Evolutionary conservation across 2,888 invertebrate species (phyloP).

Genomic region (Dromius quadrimaculatus): DNA sequence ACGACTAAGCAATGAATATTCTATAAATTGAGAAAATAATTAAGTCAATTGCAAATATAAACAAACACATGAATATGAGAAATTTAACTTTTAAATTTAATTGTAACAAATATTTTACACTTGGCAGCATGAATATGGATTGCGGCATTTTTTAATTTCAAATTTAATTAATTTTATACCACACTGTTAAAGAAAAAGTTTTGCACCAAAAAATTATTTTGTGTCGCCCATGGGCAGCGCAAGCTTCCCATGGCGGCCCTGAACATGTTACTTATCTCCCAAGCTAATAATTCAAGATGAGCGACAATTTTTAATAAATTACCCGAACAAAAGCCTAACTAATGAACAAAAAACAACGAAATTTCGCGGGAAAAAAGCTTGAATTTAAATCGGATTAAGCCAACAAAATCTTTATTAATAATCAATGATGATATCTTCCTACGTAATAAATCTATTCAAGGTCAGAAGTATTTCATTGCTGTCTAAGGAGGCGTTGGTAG

Average conservation of each 20-base stretch:
- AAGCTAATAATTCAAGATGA: slow-evolving; percentile 45
- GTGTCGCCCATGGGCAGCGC: neutral
- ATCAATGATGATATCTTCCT: slow-evolving; percentile 45
- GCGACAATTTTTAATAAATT: slow-evolving; percentile 48
- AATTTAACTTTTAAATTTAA: slow-evolving; percentile 49
- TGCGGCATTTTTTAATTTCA: neutral
- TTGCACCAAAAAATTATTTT: neutral
- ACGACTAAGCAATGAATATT: slow-evolving; percentile 32
- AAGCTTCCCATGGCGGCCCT: too few species aligned
- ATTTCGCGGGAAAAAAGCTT: slow-evolving; percentile 34
- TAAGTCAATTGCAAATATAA: slow-evolving; percentile 23
- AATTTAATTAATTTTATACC: too few species aligned
- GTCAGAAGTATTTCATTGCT: slow-evolving; percentile 1
- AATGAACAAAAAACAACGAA: slow-evolving; percentile 51
- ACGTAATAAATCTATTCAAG: slow-evolving; percentile 22
- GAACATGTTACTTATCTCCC: too few species aligned
- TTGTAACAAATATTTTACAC: slow-evolving; percentile 39
- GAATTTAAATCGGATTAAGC: slow-evolving; percentile 45
- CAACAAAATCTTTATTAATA: slow-evolving; percentile 50
- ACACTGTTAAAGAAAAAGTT: too few species aligned
- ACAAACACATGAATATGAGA: slow-evolving; percentile 17
- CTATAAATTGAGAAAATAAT: slow-evolving; percentile 29
- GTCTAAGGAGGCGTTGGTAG: slow-evolving; percentile 19
- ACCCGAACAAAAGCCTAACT: slow-evolving; percentile 38
- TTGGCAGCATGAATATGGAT: slow-evolving; percentile 35